Percentiles rank a stretch among this genome's conserved stretches.
Evolutionary conservation across 1,140 invertebrate species (phyloP).

Genomic region (Drosophila ananassae): DNA sequence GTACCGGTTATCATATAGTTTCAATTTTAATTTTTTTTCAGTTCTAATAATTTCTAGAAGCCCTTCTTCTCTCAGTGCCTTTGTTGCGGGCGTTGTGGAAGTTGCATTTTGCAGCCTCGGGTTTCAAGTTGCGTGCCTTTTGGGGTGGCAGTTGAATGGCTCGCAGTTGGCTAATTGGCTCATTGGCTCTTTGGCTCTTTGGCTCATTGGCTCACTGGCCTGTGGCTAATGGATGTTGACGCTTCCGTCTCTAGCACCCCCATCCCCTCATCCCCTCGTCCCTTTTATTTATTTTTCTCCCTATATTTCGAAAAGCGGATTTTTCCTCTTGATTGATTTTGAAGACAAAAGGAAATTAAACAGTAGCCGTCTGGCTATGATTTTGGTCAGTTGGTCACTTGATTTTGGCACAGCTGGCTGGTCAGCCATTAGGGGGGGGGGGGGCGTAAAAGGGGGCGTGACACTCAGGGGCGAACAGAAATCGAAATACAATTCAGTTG

Average conservation of each 20-base stretch:
- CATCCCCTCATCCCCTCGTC: neutral
- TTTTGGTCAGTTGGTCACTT: conserved; percentile 68
- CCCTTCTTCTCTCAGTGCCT: conserved; percentile 1
- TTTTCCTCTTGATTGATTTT: conserved; percentile 62
- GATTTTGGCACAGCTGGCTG: conserved; percentile 61
- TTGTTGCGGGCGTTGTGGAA: conserved; percentile 11
- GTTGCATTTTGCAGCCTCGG: conserved; percentile 11
- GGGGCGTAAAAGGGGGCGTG: conserved; percentile 7
- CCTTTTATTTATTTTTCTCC: conserved; percentile 10
- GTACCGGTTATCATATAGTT: too few relatives aligned
- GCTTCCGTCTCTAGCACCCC: conserved; percentile 48
- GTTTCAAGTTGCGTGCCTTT: conserved; percentile 16
- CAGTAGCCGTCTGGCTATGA: conserved; percentile 32
- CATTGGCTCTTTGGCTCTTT: conserved; percentile 53
- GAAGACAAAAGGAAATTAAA: conserved; percentile 52
- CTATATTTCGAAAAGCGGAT: conserved; percentile 4
- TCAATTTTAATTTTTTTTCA: too few relatives aligned
- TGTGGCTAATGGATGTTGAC: conserved; percentile 76
- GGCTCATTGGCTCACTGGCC: conserved; percentile 67
- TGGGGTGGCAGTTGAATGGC: conserved; percentile 27
- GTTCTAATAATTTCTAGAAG: too few relatives aligned
- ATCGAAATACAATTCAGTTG: conserved; percentile 14
- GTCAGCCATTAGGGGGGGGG: neutral
- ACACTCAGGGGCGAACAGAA: neutral
- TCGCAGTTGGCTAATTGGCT: conserved; percentile 58